Conservation (phyloP, 2,113 vertebrate species). For the Rhinolophus ferrumequinum region DNA sequence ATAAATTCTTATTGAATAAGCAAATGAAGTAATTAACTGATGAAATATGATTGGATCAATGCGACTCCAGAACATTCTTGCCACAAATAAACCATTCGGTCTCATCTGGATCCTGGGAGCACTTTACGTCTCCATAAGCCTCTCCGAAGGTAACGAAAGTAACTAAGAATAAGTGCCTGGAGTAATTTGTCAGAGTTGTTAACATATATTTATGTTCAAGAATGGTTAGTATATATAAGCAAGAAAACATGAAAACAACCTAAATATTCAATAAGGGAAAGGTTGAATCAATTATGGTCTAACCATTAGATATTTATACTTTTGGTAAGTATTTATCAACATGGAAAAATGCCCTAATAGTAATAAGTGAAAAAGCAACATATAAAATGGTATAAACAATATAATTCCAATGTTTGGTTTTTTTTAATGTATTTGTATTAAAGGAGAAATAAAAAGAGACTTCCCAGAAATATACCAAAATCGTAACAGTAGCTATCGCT, state of each 20-base stretch:
- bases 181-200: background rate
- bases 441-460: slow-evolving; percentile 2
- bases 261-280: slow-evolving; percentile 12
- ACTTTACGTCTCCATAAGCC: background rate
- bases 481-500: slow-evolving; percentile 14
- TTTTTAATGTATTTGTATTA: slow-evolving; percentile 26
- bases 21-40: background rate
- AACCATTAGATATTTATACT: slow-evolving; percentile 5
- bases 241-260: slow-evolving; percentile 52
- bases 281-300: slow-evolving; percentile 38
- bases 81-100: background rate
- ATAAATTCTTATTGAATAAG: background rate
- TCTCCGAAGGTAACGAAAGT: background rate
- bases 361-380: slow-evolving; percentile 18
- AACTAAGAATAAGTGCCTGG: background rate
- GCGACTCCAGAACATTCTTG: slow-evolving; percentile 14
- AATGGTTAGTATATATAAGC: slow-evolving; percentile 29
- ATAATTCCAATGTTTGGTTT: background rate
- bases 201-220: background rate
- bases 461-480: background rate
- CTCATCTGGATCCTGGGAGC: background rate
- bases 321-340: slow-evolving; percentile 65
- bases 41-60: background rate
- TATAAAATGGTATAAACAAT: background rate
- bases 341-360: slow-evolving; percentile 11